phyloP scores from a whole-genome alignment of 2,113 vertebrate species.

The Cichladusa arquata region DNA sequence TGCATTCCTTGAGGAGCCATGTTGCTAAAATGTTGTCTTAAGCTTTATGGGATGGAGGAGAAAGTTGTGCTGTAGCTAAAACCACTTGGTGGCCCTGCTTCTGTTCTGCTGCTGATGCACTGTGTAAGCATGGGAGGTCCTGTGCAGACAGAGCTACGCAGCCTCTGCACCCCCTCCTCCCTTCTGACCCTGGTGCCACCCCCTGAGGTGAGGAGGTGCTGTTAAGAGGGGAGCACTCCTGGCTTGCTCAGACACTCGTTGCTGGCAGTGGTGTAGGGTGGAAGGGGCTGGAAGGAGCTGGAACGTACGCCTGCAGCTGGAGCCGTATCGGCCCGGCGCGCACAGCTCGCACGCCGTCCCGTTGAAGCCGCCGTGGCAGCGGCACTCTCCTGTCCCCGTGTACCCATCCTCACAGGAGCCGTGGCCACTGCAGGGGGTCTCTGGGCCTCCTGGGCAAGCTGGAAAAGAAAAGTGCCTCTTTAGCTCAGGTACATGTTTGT shows the following conservation, averaged over 20 bases:
- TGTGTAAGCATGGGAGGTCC: background rate
- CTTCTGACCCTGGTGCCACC: background rate
- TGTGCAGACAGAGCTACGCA: background rate
- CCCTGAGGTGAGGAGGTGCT: background rate
- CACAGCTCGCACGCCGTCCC: constrained; percentile 88
- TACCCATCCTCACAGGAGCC: constrained; percentile 81
- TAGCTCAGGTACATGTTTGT: background rate
- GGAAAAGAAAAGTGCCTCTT: background rate
- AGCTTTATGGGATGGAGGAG: background rate
- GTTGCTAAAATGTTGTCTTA: background rate
- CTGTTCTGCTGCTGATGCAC: accelerated
- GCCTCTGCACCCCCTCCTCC: background rate
- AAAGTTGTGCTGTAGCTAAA: background rate
- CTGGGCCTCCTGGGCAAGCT: constrained; percentile 88
- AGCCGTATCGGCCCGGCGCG: constrained; percentile 76
- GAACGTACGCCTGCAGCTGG: constrained; percentile 79
- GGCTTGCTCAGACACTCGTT: background rate
- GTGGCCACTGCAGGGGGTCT: constrained; percentile 78
- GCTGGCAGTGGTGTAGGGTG: background rate
- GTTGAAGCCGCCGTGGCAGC: constrained; percentile 78
- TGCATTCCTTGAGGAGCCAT: background rate
- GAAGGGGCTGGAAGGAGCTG: accelerated
- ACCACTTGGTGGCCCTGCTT: background rate
- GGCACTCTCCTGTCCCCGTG: constrained; percentile 80
- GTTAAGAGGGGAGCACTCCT: background rate